phyloP scores from a whole-genome alignment of 2,797 vertebrate species.

The Onychomys torridus region DNA sequence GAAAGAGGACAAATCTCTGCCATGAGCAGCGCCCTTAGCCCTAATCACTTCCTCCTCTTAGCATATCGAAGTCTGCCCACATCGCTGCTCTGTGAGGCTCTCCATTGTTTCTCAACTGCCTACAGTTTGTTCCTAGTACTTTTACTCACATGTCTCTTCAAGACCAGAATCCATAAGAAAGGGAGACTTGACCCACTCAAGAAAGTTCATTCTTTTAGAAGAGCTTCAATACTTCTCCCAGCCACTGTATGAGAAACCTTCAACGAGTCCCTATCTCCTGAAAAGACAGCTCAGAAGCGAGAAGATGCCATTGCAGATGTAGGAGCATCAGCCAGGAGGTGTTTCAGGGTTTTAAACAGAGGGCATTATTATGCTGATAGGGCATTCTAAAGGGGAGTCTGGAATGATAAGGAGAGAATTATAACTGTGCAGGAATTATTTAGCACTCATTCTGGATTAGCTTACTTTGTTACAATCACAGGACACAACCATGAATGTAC shows the following conservation, averaged over 20 bases:
- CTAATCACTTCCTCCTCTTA: no score
- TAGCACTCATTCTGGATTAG: neutral
- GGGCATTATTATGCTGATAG: neutral
- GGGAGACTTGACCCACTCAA: neutral
- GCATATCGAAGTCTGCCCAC: neutral
- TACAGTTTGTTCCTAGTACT: neutral
- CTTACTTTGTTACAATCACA: neutral
- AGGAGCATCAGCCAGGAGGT: conserved; percentile 4
- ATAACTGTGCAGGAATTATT: neutral
- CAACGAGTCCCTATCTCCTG: neutral
- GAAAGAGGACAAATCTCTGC: neutral
- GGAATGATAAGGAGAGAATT: neutral
- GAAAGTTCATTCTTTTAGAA: neutral
- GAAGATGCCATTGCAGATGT: neutral
- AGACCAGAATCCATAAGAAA: neutral
- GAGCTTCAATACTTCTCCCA: neutral
- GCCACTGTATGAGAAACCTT: neutral
- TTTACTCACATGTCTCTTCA: neutral
- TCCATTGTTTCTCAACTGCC: neutral
- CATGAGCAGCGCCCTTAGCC: neutral
- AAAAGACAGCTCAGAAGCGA: conserved; percentile 27
- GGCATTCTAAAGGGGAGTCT: neutral
- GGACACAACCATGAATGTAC: neutral
- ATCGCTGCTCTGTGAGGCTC: neutral
- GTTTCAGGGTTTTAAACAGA: neutral